phyloP scores from a whole-genome alignment of 1,140 invertebrate species.

The Leucophenga varia region DNA sequence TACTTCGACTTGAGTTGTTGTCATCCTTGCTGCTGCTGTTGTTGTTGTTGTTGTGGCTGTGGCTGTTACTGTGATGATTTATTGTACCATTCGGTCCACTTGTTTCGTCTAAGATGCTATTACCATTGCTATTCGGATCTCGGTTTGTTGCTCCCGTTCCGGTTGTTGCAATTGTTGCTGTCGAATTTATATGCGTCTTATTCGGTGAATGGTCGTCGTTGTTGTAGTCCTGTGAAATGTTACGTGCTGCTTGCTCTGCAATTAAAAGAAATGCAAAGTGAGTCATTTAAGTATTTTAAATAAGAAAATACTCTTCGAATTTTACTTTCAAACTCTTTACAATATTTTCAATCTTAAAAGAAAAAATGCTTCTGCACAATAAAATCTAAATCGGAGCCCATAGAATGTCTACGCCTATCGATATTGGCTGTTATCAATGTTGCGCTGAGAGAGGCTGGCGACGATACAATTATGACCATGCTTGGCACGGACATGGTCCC shows the following conservation, averaged over 20 bases:
- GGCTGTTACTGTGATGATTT: conserved; percentile 2
- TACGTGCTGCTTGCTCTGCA: conserved; percentile 47
- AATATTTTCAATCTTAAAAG: no score
- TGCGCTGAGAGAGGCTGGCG: no score
- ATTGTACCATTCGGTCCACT: conserved; percentile 1
- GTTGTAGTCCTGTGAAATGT: conserved; percentile 45
- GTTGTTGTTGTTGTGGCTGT: conserved; percentile 8
- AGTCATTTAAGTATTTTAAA: no score
- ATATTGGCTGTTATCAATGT: no score
- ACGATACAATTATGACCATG: no score
- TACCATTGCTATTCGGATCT: conserved; percentile 18
- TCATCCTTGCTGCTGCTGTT: conserved; percentile 3
- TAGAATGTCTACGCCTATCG: no score
- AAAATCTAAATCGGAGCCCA: no score
- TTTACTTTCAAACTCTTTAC: no score
- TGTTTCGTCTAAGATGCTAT: background rate
- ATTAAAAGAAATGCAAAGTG: conserved; percentile 1
- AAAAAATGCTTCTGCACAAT: no score
- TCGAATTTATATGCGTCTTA: conserved; percentile 22
- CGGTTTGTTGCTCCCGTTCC: conserved; percentile 8
- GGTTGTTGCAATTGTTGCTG: conserved; percentile 1
- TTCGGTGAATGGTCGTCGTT: conserved; percentile 46
- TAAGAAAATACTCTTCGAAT: no score
- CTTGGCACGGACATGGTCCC: no score
- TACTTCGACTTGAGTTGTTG: background rate